These are phyloP conservation scores for Ophion ventricosus DNA, from an alignment of 2,888 invertebrate genomes.

Conservation along the genomic window DNA sequence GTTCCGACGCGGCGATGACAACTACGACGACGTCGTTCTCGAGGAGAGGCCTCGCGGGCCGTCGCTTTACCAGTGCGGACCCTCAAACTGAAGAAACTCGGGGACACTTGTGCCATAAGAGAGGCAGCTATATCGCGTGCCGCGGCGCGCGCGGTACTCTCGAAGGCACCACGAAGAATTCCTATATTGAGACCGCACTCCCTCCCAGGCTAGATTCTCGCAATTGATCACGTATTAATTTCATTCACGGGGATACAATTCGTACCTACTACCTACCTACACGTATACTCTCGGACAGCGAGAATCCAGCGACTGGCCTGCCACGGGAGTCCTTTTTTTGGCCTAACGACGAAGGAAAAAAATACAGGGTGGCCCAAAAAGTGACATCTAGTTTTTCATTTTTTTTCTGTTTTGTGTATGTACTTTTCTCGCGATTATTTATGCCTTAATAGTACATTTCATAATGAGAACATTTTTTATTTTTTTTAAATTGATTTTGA, in stretches of 20 bases:
- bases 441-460: too few relatives aligned
- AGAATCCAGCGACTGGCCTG: constrained; percentile 9
- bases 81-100: constrained; percentile 25
- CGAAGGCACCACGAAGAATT: constrained; percentile 76
- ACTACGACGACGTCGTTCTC: constrained; percentile 60
- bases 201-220: constrained; percentile 66
- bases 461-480: too few relatives aligned
- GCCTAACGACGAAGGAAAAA: not conserved
- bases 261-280: constrained; percentile 9
- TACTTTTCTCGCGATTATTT: too few relatives aligned
- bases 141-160: constrained; percentile 35
- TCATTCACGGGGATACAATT: constrained; percentile 52
- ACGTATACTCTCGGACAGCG: not conserved
- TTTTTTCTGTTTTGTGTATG: too few relatives aligned
- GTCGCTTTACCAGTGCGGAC: constrained; percentile 23
- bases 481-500: too few relatives aligned
- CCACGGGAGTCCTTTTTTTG: not conserved
- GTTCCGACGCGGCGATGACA: constrained; percentile 47
- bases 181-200: constrained; percentile 72
- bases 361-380: too few relatives aligned
- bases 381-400: too few relatives aligned
- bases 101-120: constrained; percentile 31
- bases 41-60: constrained; percentile 26
- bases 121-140: constrained; percentile 12
- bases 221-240: constrained; percentile 74